Evolutionary conservation across 2,797 vertebrate species (phyloP), one percentile per base, ranked within the genome.

Genomic region (Sibirionetta formosa): DNA sequence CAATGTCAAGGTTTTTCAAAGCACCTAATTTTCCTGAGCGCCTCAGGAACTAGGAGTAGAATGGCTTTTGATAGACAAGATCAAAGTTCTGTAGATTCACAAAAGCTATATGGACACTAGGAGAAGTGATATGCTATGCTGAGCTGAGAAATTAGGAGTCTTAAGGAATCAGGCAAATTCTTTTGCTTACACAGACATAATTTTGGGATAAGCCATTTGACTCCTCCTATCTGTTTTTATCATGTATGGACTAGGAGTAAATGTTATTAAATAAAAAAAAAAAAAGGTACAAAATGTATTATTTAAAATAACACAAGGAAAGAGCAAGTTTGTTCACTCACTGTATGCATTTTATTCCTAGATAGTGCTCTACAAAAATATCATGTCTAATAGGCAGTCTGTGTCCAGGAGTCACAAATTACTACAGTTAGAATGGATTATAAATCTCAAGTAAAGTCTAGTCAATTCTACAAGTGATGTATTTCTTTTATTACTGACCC

Each of bases 401-500:
- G 94, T 92, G 92, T 96, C 75, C 81, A 89, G 85, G 89, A 96
- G 83, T 72, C 95, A 96, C 94, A 84, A 95, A 96, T 97, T 93
- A 84, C 95, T 76, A 14, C 83, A 75, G 76, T 73, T 83, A 60
- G 92, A 94, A 78, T 77, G 84, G 95, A 94, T 96, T 96, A 97
- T 97, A 97, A 97, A 97, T 97, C 96, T 97, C 88, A 75, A 82
- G 93, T 82, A 96, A 97, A 95, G 83, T 89, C 92, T 51, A 93
- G 95, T 95, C 93, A 90, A 94, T 96, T 96, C 78, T 94, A 93
- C 86, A 90, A 95, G 94, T 97, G 96, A 96, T 97, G 40, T 96
- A 96, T 96, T 97, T 97, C 90, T 95, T 96, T 97, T 96, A 96
- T 97, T 97, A 95, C 96, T 96, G 94, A 94, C 96, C 95, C 89